A percentile compares a stretch with the other conserved stretches of the same genome.
These are phyloP conservation scores for Coelopa pilipes DNA, from an alignment of 2,888 invertebrate species.

Conservation along the genomic window DNA sequence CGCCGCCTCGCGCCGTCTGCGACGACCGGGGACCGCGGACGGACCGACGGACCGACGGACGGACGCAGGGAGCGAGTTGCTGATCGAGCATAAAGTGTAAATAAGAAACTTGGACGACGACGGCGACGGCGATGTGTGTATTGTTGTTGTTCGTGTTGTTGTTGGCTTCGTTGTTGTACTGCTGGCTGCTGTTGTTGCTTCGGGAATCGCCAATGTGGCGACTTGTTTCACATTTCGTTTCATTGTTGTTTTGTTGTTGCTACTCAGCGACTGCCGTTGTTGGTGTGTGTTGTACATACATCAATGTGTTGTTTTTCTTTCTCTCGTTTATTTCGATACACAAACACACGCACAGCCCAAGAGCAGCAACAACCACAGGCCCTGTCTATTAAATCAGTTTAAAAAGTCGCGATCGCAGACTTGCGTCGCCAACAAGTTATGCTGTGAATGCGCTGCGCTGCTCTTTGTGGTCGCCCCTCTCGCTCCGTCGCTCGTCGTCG, in stretches of 20 bases:
- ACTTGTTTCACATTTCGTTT: slow-evolving; percentile 44
- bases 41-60: neutral
- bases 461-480: slow-evolving; percentile 10
- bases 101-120: slow-evolving; percentile 27
- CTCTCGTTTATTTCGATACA: neutral
- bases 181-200: slow-evolving; percentile 42
- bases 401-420: slow-evolving; percentile 58
- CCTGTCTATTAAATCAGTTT: slow-evolving; percentile 51
- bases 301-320: neutral
- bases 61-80: neutral
- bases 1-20: neutral
- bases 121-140: neutral
- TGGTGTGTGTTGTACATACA: no score
- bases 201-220: slow-evolving; percentile 61
- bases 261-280: neutral
- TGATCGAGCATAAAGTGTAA: slow-evolving; percentile 34
- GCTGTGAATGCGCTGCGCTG: slow-evolving; percentile 47
- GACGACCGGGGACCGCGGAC: neutral
- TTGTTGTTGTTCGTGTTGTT: slow-evolving; percentile 12
- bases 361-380: slow-evolving; percentile 8
- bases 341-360: neutral
- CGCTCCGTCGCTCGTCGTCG: no score
- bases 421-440: slow-evolving; percentile 60
- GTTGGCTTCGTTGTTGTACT: no score
- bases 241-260: slow-evolving; percentile 17